phyloP scores from a whole-genome alignment of 2,888 invertebrate species.

The Oscheius sp. region DNA sequence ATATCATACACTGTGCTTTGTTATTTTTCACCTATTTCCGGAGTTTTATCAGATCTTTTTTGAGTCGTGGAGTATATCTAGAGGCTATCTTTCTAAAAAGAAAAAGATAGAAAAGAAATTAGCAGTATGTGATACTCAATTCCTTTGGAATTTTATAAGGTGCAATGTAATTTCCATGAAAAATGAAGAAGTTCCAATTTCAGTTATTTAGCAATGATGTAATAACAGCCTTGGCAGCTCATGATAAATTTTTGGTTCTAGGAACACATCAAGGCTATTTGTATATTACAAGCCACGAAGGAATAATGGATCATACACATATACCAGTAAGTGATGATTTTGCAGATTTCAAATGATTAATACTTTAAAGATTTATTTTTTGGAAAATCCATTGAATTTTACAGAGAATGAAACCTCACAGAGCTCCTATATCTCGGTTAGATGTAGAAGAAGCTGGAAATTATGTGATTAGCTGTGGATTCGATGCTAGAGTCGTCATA shows the following conservation, averaged over 20 bases:
- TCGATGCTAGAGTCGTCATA: slow-evolving; percentile 78
- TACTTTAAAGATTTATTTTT: no score
- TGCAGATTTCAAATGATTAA: no score
- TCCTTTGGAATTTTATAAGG: no score
- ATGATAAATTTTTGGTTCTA: slow-evolving; percentile 67
- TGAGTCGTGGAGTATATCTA: no score
- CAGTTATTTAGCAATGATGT: slow-evolving; percentile 51
- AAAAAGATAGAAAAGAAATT: no score
- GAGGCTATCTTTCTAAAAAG: no score
- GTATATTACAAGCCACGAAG: slow-evolving; percentile 65
- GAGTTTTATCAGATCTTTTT: no score
- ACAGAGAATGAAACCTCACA: slow-evolving; percentile 57
- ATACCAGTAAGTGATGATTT: slow-evolving; percentile 37
- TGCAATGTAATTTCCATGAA: no score
- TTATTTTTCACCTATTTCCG: no score
- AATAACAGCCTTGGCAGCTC: slow-evolving; percentile 62
- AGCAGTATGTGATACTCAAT: no score
- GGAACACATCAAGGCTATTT: slow-evolving; percentile 62
- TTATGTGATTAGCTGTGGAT: slow-evolving; percentile 80
- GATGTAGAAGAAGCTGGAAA: slow-evolving; percentile 93
- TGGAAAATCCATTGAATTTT: slow-evolving; percentile 32
- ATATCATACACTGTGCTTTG: no score
- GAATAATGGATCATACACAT: slow-evolving; percentile 56
- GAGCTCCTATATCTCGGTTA: slow-evolving; percentile 86
- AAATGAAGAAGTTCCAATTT: no score